Conservation (phyloP, 2,888 invertebrate genomes). For the Lobophora halterata region DNA sequence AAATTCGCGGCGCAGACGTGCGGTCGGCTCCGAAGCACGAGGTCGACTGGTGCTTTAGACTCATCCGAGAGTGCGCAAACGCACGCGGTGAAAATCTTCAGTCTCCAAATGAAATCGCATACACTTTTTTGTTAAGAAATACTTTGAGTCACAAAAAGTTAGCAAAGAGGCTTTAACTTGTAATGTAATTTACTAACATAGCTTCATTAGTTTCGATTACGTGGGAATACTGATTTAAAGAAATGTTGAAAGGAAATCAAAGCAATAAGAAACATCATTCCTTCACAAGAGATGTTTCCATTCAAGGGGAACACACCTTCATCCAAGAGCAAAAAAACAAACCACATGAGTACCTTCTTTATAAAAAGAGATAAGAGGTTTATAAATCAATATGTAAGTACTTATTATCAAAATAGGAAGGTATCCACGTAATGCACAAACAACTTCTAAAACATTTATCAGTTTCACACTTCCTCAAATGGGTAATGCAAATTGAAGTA, state of each 20-base stretch:
- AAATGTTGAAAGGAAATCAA: too few relatives aligned
- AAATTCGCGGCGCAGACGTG: slow-evolving; percentile 35
- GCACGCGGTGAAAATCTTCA: slow-evolving; percentile 51
- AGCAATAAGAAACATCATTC: too few relatives aligned
- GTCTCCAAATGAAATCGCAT: slow-evolving; percentile 46
- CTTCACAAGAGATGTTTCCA: too few relatives aligned
- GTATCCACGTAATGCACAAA: not conserved
- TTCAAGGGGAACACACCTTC: too few relatives aligned
- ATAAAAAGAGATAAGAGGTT: too few relatives aligned
- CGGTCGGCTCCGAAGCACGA: slow-evolving; percentile 44
- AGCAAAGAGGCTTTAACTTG: not conserved
- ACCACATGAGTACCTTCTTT: too few relatives aligned
- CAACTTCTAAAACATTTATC: slow-evolving; percentile 10
- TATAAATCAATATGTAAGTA: too few relatives aligned
- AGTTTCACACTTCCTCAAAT: slow-evolving; percentile 17
- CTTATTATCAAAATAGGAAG: not conserved
- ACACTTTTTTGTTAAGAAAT: slow-evolving; percentile 2
- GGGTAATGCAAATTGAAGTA: slow-evolving; percentile 18
- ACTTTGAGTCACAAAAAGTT: slow-evolving; percentile 4
- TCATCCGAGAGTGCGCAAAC: slow-evolving; percentile 27
- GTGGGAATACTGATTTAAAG: too few relatives aligned
- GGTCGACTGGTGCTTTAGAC: slow-evolving; percentile 50
- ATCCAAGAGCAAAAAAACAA: too few relatives aligned
- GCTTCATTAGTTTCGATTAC: too few relatives aligned
- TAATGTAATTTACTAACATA: slow-evolving; percentile 5